Conservation (phyloP, 2,797 vertebrate species). For the Botia kubotai region DNA sequence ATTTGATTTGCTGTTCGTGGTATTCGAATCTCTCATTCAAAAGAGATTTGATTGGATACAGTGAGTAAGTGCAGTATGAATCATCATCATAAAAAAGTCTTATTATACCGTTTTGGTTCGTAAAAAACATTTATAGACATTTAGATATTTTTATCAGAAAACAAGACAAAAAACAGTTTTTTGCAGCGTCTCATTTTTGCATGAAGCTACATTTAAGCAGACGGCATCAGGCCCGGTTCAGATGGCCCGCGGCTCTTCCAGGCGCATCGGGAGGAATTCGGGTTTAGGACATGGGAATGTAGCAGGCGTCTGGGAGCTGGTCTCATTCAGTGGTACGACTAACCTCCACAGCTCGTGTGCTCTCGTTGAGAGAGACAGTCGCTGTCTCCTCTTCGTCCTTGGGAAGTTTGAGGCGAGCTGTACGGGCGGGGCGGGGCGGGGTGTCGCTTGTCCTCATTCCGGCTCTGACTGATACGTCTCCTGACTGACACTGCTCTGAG, state of each 20-base stretch:
- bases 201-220: neutral
- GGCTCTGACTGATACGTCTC: constrained; percentile 79
- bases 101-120: too few species aligned
- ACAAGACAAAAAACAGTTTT: too few species aligned
- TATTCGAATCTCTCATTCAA: too few species aligned
- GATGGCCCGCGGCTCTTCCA: constrained; percentile 13
- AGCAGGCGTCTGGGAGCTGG: constrained; percentile 42
- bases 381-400: constrained; percentile 76
- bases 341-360: constrained; percentile 22
- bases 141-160: too few species aligned
- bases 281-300: constrained; percentile 40
- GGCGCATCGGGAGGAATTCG: neutral
- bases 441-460: constrained; percentile 76
- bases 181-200: neutral
- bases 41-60: too few species aligned
- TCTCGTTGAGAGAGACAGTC: constrained; percentile 27
- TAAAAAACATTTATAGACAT: too few species aligned
- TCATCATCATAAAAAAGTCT: too few species aligned
- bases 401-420: constrained; percentile 70
- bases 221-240: neutral
- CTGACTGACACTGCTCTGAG: constrained; percentile 59
- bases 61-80: too few species aligned
- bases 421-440: constrained; percentile 63
- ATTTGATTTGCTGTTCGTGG: too few species aligned
- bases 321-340: constrained; percentile 42